Evolutionary conservation across 2,888 invertebrate species (phyloP), one percentile per base, ranked within the genome.

Genomic region (Portevinia maculata): DNA sequence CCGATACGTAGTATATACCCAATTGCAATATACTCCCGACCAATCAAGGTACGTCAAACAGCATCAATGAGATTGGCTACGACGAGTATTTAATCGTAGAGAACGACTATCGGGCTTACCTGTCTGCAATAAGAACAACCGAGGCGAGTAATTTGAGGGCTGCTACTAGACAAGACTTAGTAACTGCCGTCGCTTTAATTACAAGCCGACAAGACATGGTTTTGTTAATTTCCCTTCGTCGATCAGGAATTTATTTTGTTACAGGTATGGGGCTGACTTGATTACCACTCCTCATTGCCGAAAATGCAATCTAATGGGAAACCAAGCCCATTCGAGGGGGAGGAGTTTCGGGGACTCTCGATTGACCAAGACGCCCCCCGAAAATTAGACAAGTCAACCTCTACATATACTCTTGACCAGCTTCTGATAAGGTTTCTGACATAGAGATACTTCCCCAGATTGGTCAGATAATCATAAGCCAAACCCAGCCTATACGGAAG

Each of bases 191-290:
- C 32, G 52, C 9, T 52, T 30, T 3, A 52, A 52, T 13, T 52
- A 17, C 17, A 52, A 52, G 13, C 4, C 30, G 17, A 13, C 11
- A 11, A 17, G 52, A 1, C 52, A 52, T 17, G 17, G 21, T 9
- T 52, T 52, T 15, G 32, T 52, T n/a, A 52, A 30, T 17, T 52
- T 30, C n/a, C 32, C 52, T 8, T 48, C 48, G 5, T 13, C 24
- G 1, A n/a, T 24, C n/a, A 28, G 48, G 17, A 48, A 28, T 2
- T 48, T 48, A 24, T 48, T 24, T 7, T 48, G 28, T 28, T 48
- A 48, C 13, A 28, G 28, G 15, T 50, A 13, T 15, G 48, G 48
- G 5, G 1, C 13, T 1, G 48, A 48, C 21, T 24, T 24, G 24
- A 8, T 48, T n/a, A 48, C 28, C 8, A 28, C 28, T 11, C 48